phyloP scores from a whole-genome alignment of 2,888 invertebrate species.

The Leptarthrus brevirostris region DNA sequence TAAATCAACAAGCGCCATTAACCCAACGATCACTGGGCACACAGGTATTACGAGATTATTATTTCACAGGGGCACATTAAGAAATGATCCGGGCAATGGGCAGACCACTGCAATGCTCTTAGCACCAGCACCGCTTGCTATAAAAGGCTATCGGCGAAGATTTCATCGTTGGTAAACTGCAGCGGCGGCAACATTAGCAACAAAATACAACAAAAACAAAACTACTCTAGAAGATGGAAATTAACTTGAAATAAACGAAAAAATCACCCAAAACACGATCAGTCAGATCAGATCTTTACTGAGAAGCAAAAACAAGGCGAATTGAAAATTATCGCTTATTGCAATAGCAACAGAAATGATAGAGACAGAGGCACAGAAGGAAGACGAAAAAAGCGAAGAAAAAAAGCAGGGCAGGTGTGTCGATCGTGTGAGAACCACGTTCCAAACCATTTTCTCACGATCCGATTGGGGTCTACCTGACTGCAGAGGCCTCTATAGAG shows the following conservation, averaged over 20 bases:
- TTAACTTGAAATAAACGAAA: neutral
- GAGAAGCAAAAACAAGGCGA: slow-evolving; percentile 30
- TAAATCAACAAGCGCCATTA: slow-evolving; percentile 20
- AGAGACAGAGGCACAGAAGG: slow-evolving; percentile 18
- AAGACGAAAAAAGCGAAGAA: slow-evolving; percentile 60
- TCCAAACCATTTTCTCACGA: slow-evolving; percentile 69
- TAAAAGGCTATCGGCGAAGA: neutral
- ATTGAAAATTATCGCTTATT: slow-evolving; percentile 36
- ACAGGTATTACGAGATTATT: slow-evolving; percentile 22
- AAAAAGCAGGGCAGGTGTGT: slow-evolving; percentile 66
- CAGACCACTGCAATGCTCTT: neutral
- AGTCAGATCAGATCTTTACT: slow-evolving; percentile 35
- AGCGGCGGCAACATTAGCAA: neutral
- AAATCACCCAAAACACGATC: slow-evolving; percentile 25
- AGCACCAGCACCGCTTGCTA: neutral
- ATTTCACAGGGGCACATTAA: neutral
- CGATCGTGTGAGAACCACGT: slow-evolving; percentile 69
- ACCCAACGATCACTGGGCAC: neutral
- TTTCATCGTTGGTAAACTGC: neutral
- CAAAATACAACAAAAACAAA: slow-evolving; percentile 21
- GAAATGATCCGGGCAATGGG: slow-evolving; percentile 17
- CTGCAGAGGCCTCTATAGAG: slow-evolving; percentile 27
- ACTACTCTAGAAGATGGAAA: slow-evolving; percentile 13
- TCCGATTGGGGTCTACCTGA: slow-evolving; percentile 56
- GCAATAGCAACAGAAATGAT: slow-evolving; percentile 45